A percentile compares a stretch with the other conserved stretches of the same genome.
phyloP scores from a whole-genome alignment of 2,888 invertebrate genomes.

The Leptopilina drosophilae region DNA sequence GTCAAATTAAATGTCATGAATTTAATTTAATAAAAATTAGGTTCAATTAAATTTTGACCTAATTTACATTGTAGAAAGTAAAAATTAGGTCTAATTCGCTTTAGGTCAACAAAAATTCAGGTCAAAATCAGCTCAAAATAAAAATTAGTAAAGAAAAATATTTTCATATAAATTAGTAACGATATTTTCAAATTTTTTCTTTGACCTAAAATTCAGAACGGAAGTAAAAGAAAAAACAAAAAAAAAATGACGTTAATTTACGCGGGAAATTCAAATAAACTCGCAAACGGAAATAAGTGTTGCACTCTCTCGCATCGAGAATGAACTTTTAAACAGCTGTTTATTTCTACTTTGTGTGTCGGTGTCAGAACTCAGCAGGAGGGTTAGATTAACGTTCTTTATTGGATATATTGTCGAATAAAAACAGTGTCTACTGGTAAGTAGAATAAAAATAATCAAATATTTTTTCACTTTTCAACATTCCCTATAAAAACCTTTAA shows the following conservation, averaged over 20 bases:
- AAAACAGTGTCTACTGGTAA: constrained; percentile 59
- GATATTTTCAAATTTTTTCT: background rate
- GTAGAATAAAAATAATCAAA: constrained; percentile 51
- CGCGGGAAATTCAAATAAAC: constrained; percentile 19
- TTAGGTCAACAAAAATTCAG: too few relatives aligned
- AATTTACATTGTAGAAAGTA: too few relatives aligned
- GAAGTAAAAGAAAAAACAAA: too few relatives aligned
- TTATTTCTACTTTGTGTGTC: constrained; percentile 46
- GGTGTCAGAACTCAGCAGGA: constrained; percentile 71
- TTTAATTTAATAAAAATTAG: too few relatives aligned
- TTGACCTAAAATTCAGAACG: background rate
- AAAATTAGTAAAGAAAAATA: background rate
- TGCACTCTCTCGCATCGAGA: constrained; percentile 51
- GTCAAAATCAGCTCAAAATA: background rate
- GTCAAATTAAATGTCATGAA: too few relatives aligned
- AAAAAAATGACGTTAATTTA: background rate
- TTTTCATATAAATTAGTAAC: too few relatives aligned
- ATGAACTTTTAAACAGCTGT: constrained; percentile 67
- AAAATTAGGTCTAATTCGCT: too few relatives aligned
- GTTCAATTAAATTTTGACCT: too few relatives aligned
- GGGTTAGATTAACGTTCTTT: constrained; percentile 52
- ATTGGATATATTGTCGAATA: constrained; percentile 23
- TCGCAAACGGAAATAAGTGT: background rate
- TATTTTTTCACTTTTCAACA: constrained; percentile 12
- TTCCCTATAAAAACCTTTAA: background rate